Conservation (phyloP, 1,140 invertebrate genomes). For the Halesus radiatus region DNA sequence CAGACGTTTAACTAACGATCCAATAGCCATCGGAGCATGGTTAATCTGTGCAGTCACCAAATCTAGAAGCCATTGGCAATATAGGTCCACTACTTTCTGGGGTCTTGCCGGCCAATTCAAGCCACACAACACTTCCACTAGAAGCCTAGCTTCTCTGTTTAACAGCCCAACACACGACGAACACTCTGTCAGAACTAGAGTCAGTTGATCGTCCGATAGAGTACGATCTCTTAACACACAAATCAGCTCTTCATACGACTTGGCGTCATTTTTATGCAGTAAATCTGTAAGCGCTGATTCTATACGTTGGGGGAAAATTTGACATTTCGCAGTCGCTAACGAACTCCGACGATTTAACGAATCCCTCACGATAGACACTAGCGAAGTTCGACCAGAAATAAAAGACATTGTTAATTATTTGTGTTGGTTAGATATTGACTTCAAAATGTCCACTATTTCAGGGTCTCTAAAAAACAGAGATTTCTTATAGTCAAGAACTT, state of each 20-base stretch:
- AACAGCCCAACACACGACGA: conserved; percentile 63
- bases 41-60: conserved; percentile 67
- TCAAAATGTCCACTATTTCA: conserved; percentile 64
- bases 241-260: conserved; percentile 64
- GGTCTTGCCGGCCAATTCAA: conserved; percentile 63
- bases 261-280: conserved; percentile 60
- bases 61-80: conserved; percentile 62
- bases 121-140: conserved; percentile 63
- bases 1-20: conserved; percentile 62
- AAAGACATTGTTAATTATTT: conserved; percentile 64
- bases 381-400: conserved; percentile 60
- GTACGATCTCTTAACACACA: conserved; percentile 62
- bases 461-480: conserved; percentile 66
- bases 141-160: conserved; percentile 62
- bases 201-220: conserved; percentile 65
- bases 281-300: conserved; percentile 62
- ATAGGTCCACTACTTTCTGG: conserved; percentile 62
- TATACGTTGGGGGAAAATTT: conserved; percentile 63
- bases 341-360: conserved; percentile 64
- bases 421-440: conserved; percentile 64
- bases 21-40: conserved; percentile 64
- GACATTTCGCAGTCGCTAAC: conserved; percentile 61
- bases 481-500: conserved; percentile 68
- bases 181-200: conserved; percentile 64
- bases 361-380: conserved; percentile 66